Evolutionary conservation across 2,888 invertebrate genomes (phyloP).

Genomic region (Agriotes lineatus): DNA sequence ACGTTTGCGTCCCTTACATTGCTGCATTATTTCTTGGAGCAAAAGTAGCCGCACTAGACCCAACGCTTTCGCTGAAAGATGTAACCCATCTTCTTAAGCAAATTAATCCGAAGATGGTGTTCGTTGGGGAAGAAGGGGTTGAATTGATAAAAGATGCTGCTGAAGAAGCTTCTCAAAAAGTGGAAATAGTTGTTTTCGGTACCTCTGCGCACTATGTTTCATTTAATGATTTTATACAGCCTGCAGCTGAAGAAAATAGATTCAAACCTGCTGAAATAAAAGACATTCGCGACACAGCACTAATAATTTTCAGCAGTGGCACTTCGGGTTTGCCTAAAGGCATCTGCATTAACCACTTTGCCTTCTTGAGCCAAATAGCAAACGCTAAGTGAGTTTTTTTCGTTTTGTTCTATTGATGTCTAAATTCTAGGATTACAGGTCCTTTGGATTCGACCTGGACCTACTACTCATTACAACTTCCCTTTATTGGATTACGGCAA

Average conservation of each 20-base stretch:
- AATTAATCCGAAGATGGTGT: slow-evolving; percentile 53
- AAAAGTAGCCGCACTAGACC: slow-evolving; percentile 55
- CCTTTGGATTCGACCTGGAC: slow-evolving; percentile 37
- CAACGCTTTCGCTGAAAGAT: slow-evolving; percentile 50
- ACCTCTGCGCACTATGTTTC: slow-evolving; percentile 44
- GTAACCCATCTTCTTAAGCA: slow-evolving; percentile 49
- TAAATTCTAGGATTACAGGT: too few species aligned
- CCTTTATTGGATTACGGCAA: slow-evolving; percentile 59
- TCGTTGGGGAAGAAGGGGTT: slow-evolving; percentile 48
- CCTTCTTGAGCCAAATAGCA: slow-evolving; percentile 23
- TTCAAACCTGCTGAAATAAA: slow-evolving; percentile 43
- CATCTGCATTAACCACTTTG: too few species aligned
- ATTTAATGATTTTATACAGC: slow-evolving; percentile 51
- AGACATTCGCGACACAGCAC: slow-evolving; percentile 43
- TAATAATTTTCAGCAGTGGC: slow-evolving; percentile 54
- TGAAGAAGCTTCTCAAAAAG: slow-evolving; percentile 47
- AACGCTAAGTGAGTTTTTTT: neutral
- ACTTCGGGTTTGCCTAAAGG: too few species aligned
- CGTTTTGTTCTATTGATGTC: too few species aligned
- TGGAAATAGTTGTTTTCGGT: slow-evolving; percentile 57
- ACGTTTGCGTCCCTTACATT: slow-evolving; percentile 66
- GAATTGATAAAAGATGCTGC: slow-evolving; percentile 44
- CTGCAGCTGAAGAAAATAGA: slow-evolving; percentile 40
- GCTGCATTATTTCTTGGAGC: slow-evolving; percentile 67
- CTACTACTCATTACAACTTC: slow-evolving; percentile 52